These are phyloP conservation scores for Calvadosia cruxmelitensis DNA, from an alignment of 30 jellyfish, hydroid and myxozoan species.

Conservation along the genomic window DNA sequence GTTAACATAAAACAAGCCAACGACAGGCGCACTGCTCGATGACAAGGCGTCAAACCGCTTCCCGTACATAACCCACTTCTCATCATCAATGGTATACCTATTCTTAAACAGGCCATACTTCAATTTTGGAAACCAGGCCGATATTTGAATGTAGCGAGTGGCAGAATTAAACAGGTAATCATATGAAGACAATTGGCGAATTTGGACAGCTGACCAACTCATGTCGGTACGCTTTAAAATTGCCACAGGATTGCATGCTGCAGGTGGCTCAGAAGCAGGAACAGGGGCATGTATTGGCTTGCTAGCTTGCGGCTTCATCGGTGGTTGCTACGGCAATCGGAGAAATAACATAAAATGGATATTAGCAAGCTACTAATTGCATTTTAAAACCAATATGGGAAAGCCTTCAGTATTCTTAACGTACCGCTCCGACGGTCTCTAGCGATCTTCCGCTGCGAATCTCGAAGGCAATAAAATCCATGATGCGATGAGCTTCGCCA, in stretches of 20 bases:
- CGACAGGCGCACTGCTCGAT: not conserved
- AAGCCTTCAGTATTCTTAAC: too few species aligned
- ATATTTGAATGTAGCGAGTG: not conserved
- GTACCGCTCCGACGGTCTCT: not conserved
- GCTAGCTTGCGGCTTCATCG: too few species aligned
- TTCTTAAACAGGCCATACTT: not conserved
- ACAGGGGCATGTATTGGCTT: too few species aligned
- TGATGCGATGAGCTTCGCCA: not conserved
- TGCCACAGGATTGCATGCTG: slow-evolving; percentile 1
- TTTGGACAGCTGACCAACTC: not conserved
- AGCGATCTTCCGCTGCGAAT: not conserved
- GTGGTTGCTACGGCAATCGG: too few species aligned
- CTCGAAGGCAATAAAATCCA: not conserved
- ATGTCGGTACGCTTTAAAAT: not conserved
- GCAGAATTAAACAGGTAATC: not conserved
- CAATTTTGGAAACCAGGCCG: not conserved
- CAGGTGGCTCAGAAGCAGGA: too few species aligned
- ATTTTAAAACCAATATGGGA: too few species aligned
- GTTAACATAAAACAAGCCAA: not conserved
- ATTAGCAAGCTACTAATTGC: too few species aligned
- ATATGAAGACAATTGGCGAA: not conserved
- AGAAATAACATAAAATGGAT: too few species aligned
- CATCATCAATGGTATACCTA: not conserved
- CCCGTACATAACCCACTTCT: not conserved
- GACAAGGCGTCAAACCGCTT: not conserved